A percentile compares a stretch with the other conserved stretches of the same genome.
These are phyloP conservation scores for Celastrina argiolus DNA, from an alignment of 2,888 invertebrate species.

Conservation along the genomic window DNA sequence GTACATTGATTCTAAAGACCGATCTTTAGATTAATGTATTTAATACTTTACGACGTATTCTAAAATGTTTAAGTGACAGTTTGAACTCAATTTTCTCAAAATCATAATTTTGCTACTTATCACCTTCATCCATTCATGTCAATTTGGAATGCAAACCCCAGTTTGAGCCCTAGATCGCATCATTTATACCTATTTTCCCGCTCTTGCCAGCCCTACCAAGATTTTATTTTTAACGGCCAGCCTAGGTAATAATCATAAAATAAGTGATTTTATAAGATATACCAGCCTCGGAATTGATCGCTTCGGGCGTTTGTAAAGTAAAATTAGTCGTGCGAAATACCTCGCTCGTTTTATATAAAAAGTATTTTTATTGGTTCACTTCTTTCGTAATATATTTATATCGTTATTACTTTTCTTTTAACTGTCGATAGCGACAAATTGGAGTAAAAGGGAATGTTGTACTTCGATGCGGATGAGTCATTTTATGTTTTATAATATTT, in stretches of 20 bases:
- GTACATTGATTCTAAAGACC: no score
- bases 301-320: not conserved
- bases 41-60: no score
- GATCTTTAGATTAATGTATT: no score
- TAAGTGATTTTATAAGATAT: constrained; percentile 19
- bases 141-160: no score
- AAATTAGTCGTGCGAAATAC: constrained; percentile 6
- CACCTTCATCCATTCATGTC: no score
- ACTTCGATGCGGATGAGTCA: not conserved
- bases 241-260: constrained; percentile 20
- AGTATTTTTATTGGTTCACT: constrained; percentile 4
- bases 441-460: not conserved
- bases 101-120: no score
- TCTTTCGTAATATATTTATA: not conserved
- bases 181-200: not conserved
- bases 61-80: no score
- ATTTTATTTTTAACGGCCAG: constrained; percentile 17
- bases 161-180: no score
- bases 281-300: constrained; percentile 7
- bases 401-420: not conserved
- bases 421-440: constrained; percentile 1
- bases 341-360: not conserved
- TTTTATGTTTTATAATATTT: not conserved
- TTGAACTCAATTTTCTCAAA: no score
- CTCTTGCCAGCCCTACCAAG: constrained; percentile 7